Base-by-base conservation (phyloP, 2,888 invertebrate species). In the Andrena camellia region DNA sequence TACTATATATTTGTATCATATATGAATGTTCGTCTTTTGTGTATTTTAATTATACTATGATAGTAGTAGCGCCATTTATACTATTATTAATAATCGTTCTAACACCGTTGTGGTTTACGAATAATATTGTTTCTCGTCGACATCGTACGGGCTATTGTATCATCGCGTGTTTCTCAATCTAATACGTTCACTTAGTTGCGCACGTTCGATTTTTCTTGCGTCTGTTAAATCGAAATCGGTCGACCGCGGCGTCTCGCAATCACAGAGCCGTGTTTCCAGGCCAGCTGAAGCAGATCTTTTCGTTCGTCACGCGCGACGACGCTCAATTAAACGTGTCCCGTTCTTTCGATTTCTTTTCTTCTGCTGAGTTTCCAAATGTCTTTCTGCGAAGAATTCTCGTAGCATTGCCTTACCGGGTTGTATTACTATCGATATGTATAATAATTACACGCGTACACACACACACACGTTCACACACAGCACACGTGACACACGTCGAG, bases 1-100 rank as follows among this genome's bases (percentile, higher is more conserved):
- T 75, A 81, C 71, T 78, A 72, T 80, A 77, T 86, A 84, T 86
- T 86, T 84, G 80, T 89, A 86, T 70, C 66, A 73, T 86, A 71
- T 84, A 83, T 85, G 81, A 86, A 84, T 81, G 82, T 77, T 80
- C 78, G 85, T 84, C 78, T 85, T 81, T 89, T 77, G 85, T 86
- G 86, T 88, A 88, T 81, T 86, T 84, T 80, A 75, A 82, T 82
- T 82, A 35, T 87, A 87, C 73, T 85, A 87, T 82, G 82, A 84
- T 77, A 86, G 83, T 78, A 62, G 73, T 79, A 82, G 82, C 67
- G 62, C 82, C 75, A 73, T 85, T 81, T 88, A 80, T 70, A 74
- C 78, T 68, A 73, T 83, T 69, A 75, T 87, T 57, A 59, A 64
- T 72, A 66, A 67, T 70, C 50, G 48, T 81, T 84, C 63, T 77